Conservation (phyloP, 1,140 invertebrate species). For the Diorhabda carinulata region DNA sequence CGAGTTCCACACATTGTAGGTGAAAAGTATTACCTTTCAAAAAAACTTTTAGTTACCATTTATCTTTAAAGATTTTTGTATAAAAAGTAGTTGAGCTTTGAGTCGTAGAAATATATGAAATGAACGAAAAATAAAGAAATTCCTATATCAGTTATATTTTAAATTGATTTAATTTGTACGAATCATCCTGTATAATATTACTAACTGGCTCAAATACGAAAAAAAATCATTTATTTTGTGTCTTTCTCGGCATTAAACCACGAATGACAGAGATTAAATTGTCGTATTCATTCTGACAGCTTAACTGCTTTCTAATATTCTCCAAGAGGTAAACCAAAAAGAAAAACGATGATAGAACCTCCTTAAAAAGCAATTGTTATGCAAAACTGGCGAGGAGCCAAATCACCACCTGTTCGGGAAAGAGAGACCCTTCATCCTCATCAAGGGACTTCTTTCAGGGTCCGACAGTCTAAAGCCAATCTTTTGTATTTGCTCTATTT, state of each 20-base stretch:
- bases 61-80: no score
- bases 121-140: neutral
- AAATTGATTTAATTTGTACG: no score
- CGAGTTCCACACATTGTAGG: no score
- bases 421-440: constrained; percentile 44
- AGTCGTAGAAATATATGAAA: neutral
- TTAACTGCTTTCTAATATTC: constrained; percentile 48
- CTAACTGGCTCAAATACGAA: neutral
- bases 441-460: constrained; percentile 42
- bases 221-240: constrained; percentile 43
- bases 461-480: constrained; percentile 45
- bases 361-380: constrained; percentile 47
- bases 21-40: no score
- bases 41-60: no score
- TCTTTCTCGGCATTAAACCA: constrained; percentile 22
- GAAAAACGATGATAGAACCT: constrained; percentile 44
- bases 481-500: constrained; percentile 48
- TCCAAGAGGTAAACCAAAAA: constrained; percentile 45
- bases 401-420: constrained; percentile 45
- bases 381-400: constrained; percentile 43
- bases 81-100: neutral
- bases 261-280: constrained; percentile 38
- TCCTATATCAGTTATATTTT: no score
- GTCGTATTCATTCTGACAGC: constrained; percentile 44
- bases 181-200: neutral